A percentile compares a stretch with the other conserved stretches of the same genome.
These are phyloP conservation scores for Tor tambroides DNA, from an alignment of 2,113 vertebrate genomes.

Conservation along the genomic window DNA sequence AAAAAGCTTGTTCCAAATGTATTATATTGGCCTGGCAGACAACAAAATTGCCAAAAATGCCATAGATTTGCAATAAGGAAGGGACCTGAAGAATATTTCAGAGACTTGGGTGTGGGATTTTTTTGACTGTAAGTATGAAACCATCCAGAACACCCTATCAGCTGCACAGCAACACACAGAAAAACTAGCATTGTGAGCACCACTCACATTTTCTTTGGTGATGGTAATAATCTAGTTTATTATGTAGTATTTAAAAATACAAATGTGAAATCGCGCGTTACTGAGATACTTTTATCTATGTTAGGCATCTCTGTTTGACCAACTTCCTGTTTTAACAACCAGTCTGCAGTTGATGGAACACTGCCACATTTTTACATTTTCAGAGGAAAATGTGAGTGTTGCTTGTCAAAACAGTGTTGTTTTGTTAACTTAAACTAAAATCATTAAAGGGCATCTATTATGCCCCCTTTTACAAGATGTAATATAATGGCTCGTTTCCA, in stretches of 20 bases:
- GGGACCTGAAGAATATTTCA: neutral
- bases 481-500: no score
- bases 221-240: neutral
- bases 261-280: neutral
- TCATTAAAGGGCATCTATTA: no score
- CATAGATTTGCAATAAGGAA: neutral
- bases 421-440: neutral
- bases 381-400: neutral
- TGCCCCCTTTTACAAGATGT: no score
- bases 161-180: neutral
- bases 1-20: neutral
- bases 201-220: neutral
- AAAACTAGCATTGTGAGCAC: neutral
- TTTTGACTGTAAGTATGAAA: neutral
- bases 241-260: neutral
- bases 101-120: neutral
- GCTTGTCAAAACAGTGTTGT: neutral
- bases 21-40: neutral
- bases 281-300: neutral
- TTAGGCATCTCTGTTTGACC: no score
- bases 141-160: neutral
- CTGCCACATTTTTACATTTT: neutral
- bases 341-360: neutral
- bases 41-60: neutral
- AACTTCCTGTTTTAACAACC: neutral